phyloP scores from a whole-genome alignment of 2,797 vertebrate species.

The Chaenodraco wilsoni region DNA sequence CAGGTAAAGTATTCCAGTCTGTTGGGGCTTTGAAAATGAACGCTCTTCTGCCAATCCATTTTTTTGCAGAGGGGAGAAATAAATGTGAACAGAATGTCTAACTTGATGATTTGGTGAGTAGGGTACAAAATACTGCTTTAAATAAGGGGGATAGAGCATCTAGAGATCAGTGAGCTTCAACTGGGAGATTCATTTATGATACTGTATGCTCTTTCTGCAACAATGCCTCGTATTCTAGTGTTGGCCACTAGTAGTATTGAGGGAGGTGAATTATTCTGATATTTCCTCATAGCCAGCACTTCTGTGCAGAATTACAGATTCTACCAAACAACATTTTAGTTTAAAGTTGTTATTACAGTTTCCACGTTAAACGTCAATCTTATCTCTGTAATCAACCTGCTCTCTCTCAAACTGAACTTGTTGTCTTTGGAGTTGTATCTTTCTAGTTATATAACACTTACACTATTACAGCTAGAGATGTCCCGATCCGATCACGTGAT shows the following conservation, averaged over 20 bases:
- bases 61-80: too few species aligned
- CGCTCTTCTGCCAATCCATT: too few species aligned
- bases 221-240: neutral
- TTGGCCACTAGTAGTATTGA: constrained; percentile 7
- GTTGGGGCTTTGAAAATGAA: too few species aligned
- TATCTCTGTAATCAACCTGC: constrained; percentile 20
- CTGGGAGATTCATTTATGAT: constrained; percentile 9
- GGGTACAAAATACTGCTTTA: too few species aligned
- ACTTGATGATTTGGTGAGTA: too few species aligned
- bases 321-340: neutral
- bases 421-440: constrained; percentile 39
- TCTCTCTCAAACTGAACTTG: constrained; percentile 48
- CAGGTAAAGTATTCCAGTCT: too few species aligned
- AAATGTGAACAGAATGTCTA: too few species aligned
- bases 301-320: neutral
- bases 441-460: constrained; percentile 32
- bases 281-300: neutral
- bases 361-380: constrained; percentile 23
- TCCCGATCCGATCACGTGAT: too few species aligned
- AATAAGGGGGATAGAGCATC: neutral
- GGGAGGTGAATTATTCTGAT: neutral
- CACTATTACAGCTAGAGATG: neutral
- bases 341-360: constrained; percentile 7
- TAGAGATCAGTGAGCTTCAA: constrained; percentile 21
- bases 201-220: neutral